A percentile compares a stretch with the other conserved stretches of the same genome.
Evolutionary conservation across 2,888 invertebrate species (phyloP).

Genomic region (Scaeva pyrastri): DNA sequence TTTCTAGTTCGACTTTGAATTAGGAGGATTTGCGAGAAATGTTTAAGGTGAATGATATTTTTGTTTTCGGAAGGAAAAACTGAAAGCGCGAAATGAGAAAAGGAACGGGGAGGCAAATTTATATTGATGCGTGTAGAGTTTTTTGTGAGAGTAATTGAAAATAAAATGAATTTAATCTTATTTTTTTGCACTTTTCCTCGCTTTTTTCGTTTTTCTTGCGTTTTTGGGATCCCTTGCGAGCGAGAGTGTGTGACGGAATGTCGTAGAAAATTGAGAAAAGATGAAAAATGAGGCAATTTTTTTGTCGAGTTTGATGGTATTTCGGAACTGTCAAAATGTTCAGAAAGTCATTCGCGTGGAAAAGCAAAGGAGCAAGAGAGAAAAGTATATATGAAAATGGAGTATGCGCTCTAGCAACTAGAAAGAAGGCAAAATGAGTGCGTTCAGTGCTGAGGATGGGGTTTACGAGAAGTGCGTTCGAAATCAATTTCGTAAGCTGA

Average conservation of each 20-base stretch:
- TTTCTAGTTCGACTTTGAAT: conserved; percentile 29
- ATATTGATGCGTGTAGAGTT: conserved; percentile 45
- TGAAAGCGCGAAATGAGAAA: conserved; percentile 19
- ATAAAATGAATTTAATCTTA: conserved; percentile 46
- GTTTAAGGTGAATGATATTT: conserved; percentile 23
- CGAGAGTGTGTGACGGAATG: conserved; percentile 79
- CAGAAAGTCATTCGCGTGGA: conserved; percentile 37
- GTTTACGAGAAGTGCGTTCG: neutral
- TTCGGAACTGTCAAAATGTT: conserved; percentile 73
- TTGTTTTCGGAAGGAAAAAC: conserved; percentile 18
- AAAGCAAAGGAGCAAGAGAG: conserved; percentile 25
- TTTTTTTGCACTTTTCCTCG: conserved; percentile 69
- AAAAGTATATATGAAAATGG: neutral
- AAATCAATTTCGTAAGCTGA: too few species aligned
- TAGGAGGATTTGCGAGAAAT: conserved; percentile 16
- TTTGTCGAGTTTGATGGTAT: conserved; percentile 56
- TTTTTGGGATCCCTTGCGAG: conserved; percentile 65
- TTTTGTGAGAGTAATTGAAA: conserved; percentile 52
- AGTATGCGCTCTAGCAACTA: conserved; percentile 30
- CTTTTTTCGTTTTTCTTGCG: conserved; percentile 71
- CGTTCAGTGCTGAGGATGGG: conserved; percentile 6
- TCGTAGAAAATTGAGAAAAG: conserved; percentile 71
- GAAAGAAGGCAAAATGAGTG: neutral
- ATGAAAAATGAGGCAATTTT: conserved; percentile 71
- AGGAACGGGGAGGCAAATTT: conserved; percentile 38